Conservation (phyloP, 2,888 invertebrate genomes). For the Aspidapion aeneum region DNA sequence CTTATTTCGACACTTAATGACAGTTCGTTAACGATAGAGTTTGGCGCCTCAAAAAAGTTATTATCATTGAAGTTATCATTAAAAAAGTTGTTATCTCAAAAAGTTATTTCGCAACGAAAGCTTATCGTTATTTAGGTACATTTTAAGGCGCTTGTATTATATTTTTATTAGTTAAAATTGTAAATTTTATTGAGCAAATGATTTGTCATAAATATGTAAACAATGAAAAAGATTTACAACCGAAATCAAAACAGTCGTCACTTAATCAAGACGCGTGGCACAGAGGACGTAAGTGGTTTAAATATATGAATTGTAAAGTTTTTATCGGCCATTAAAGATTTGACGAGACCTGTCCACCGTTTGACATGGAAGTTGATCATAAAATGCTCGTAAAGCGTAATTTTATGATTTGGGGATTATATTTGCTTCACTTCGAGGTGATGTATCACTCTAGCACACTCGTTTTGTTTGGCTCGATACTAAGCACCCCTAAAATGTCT, state of each 20-base stretch:
- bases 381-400: constrained; percentile 45
- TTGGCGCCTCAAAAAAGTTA: too few species aligned
- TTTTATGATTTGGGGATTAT: constrained; percentile 44
- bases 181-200: too few species aligned
- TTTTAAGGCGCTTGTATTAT: too few species aligned
- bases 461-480: too few species aligned
- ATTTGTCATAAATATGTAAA: not conserved
- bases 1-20: too few species aligned
- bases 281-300: constrained; percentile 20
- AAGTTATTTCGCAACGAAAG: too few species aligned
- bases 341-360: constrained; percentile 41
- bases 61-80: too few species aligned
- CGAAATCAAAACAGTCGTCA: not conserved
- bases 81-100: too few species aligned
- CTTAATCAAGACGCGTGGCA: not conserved
- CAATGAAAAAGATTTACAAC: not conserved
- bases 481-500: too few species aligned
- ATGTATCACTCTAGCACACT: not conserved
- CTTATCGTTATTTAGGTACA: too few species aligned
- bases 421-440: constrained; percentile 19
- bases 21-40: too few species aligned
- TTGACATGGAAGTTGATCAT: constrained; percentile 45
- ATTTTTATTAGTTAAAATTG: too few species aligned
- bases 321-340: constrained; percentile 32
- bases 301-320: constrained; percentile 31